Conservation (phyloP, 2,113 vertebrate species). For the Rhinoptilus africanus region DNA sequence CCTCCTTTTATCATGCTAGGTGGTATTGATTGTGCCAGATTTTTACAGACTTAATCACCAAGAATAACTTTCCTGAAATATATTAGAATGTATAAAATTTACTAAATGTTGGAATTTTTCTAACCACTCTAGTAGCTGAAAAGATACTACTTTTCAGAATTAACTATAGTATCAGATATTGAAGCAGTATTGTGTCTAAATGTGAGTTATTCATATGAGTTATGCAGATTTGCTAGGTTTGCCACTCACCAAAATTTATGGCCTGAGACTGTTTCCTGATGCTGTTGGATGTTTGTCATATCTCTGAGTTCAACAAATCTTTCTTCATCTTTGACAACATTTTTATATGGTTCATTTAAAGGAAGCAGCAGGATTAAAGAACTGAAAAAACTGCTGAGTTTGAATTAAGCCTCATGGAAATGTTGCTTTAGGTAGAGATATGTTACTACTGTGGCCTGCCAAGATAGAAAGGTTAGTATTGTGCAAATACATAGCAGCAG, state of each 20-base stretch:
- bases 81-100: background rate
- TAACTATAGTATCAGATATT: background rate
- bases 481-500: background rate
- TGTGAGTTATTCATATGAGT: background rate
- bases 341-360: background rate
- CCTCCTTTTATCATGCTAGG: background rate
- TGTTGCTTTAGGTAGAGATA: background rate
- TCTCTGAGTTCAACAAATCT: background rate
- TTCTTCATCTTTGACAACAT: background rate
- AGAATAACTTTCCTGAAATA: background rate
- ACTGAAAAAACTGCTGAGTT: background rate
- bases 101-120: background rate
- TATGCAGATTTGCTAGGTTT: background rate
- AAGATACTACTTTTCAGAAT: background rate
- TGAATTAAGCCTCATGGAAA: background rate
- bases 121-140: background rate
- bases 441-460: background rate
- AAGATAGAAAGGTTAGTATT: background rate
- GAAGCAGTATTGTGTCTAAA: background rate
- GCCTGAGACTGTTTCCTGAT: background rate
- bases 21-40: background rate
- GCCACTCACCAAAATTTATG: background rate
- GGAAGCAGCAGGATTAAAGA: background rate
- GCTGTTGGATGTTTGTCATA: background rate
- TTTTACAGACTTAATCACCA: background rate